A percentile compares a stretch with the other conserved stretches of the same genome.
These are phyloP conservation scores for Zaprionus ornatus DNA, from an alignment of 1,140 invertebrate genomes.

Conservation along the genomic window DNA sequence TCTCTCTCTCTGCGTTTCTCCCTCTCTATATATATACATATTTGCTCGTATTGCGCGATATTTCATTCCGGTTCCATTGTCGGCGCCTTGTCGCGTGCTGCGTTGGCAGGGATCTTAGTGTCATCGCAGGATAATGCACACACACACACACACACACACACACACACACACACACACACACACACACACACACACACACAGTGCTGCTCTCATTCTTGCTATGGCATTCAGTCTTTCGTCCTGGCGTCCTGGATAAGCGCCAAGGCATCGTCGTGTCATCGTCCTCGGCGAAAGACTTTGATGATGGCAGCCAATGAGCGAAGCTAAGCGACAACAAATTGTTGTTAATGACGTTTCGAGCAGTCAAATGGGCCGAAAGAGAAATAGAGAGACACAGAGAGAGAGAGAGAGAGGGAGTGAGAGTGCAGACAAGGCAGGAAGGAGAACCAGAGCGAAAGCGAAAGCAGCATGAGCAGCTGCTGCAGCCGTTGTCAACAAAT, in stretches of 20 bases:
- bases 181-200: background rate
- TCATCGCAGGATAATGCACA: constrained; percentile 16
- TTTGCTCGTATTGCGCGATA: background rate
- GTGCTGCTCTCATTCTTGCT: background rate
- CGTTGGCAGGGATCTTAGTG: constrained; percentile 21
- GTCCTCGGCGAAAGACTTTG: background rate
- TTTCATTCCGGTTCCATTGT: constrained; percentile 14
- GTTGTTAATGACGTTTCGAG: constrained; percentile 35
- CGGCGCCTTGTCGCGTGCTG: constrained; percentile 8
- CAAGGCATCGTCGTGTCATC: constrained; percentile 25
- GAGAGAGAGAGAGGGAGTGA: background rate
- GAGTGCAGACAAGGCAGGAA: background rate
- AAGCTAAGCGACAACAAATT: constrained; percentile 37
- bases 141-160: background rate
- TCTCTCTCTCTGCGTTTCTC: background rate
- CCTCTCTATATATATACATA: background rate
- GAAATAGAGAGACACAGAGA: background rate
- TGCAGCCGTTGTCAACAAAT: constrained; percentile 11
- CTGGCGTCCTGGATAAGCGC: constrained; percentile 1
- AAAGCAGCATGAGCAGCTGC: constrained; percentile 3
- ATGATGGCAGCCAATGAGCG: constrained; percentile 38
- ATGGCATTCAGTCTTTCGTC: background rate
- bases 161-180: background rate
- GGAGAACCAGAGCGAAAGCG: background rate
- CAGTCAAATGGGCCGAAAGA: constrained; percentile 26